Percentiles rank a stretch among this genome's conserved stretches.
Conservation (phyloP, 2,113 vertebrate species). For the Macquaria australasica region DNA sequence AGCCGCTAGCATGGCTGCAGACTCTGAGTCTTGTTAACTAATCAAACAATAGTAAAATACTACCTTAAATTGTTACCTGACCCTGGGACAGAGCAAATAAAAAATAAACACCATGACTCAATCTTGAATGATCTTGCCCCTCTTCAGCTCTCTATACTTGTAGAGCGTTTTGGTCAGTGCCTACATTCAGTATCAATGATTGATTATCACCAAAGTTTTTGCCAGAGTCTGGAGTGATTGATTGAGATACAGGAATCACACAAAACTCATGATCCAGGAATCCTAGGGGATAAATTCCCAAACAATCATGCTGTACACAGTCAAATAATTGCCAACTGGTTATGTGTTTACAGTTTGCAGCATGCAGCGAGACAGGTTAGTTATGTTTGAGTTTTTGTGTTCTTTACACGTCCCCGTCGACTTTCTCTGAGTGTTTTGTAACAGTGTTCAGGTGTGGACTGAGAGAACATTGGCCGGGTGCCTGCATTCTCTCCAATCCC, state of each 20-base stretch:
- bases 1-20: too few relatives aligned
- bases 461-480: conserved; percentile 54
- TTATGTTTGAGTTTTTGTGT: conserved; percentile 15
- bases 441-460: conserved; percentile 71
- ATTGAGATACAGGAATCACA: neutral
- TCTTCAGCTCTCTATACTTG: neutral
- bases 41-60: neutral
- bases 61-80: neutral
- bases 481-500: conserved; percentile 70
- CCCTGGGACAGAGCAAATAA: neutral
- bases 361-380: conserved; percentile 23
- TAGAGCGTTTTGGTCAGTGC: neutral
- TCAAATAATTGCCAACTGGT: neutral
- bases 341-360: neutral
- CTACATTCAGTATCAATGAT: neutral
- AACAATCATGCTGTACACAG: conserved; percentile 3
- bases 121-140: neutral
- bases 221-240: neutral
- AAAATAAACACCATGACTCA: neutral
- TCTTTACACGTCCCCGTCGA: conserved; percentile 3
- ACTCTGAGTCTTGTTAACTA: too few relatives aligned
- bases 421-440: conserved; percentile 47
- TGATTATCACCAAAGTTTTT: neutral
- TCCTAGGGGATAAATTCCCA: conserved; percentile 2
- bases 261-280: neutral